Evolutionary conservation across 2,888 invertebrate species (phyloP).

Genomic region (Lacanobia oleracea): DNA sequence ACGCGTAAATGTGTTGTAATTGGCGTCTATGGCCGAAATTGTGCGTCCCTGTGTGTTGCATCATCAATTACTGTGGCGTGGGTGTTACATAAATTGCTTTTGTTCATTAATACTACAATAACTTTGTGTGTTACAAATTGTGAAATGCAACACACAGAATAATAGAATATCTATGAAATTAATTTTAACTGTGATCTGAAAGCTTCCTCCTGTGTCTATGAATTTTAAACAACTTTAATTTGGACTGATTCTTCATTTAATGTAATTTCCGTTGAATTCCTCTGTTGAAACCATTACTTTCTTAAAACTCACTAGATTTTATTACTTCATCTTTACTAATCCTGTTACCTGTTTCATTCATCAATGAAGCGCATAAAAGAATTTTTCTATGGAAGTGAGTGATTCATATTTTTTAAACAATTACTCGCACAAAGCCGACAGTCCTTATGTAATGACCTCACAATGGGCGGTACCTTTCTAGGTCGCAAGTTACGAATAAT

Average conservation of each 20-base stretch:
- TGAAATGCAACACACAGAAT: slow-evolving; percentile 7
- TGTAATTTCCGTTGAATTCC: background rate
- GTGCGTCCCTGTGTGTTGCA: slow-evolving; percentile 47
- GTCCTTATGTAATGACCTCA: slow-evolving; percentile 66
- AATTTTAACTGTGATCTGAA: background rate
- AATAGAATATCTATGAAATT: background rate
- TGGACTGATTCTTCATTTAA: background rate
- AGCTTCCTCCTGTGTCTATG: background rate
- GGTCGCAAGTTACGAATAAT: slow-evolving; percentile 70
- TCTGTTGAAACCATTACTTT: background rate
- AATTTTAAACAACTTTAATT: background rate
- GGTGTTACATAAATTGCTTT: slow-evolving; percentile 50
- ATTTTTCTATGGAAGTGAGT: slow-evolving; percentile 47
- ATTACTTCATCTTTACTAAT: background rate
- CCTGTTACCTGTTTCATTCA: slow-evolving; percentile 16
- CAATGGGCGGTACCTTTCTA: slow-evolving; percentile 66
- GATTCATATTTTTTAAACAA: slow-evolving; percentile 66
- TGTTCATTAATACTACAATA: slow-evolving; percentile 41
- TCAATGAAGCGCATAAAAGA: slow-evolving; percentile 31
- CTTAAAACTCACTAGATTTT: background rate
- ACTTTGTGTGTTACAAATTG: slow-evolving; percentile 21
- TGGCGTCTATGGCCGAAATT: slow-evolving; percentile 48
- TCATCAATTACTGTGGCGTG: slow-evolving; percentile 50
- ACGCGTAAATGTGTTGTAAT: slow-evolving; percentile 46
- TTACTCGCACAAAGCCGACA: slow-evolving; percentile 54